A percentile compares a stretch with the other conserved stretches of the same genome.
Conservation (phyloP, 2,797 vertebrate genomes). For the Crocodylus rhombifer region DNA sequence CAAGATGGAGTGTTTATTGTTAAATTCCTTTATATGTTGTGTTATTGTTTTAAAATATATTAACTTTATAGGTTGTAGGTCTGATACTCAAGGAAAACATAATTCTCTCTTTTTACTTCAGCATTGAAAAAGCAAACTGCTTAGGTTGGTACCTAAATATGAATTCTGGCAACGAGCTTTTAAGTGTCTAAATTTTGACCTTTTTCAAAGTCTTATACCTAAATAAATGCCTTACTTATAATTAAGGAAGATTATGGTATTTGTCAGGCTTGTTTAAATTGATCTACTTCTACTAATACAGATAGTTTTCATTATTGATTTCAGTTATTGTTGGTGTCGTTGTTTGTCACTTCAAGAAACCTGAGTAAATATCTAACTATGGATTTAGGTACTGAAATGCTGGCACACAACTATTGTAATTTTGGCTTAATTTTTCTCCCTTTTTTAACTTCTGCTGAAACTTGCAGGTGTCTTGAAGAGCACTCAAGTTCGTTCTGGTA, state of each 20-base stretch:
- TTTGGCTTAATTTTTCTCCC: neutral
- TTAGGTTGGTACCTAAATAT: neutral
- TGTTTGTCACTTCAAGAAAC: neutral
- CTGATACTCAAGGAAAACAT: neutral
- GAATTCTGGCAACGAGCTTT: neutral
- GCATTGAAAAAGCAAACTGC: neutral
- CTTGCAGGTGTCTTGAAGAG: neutral
- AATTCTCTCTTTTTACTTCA: neutral
- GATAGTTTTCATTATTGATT: neutral
- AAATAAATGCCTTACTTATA: neutral
- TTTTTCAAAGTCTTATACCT: neutral
- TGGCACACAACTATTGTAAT: neutral
- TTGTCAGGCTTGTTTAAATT: neutral
- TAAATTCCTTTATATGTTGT: neutral
- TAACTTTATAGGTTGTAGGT: neutral
- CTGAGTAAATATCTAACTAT: neutral
- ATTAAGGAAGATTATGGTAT: neutral
- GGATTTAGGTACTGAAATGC: neutral
- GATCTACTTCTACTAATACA: neutral
- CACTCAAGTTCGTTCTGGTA: neutral
- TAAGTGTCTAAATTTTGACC: neutral
- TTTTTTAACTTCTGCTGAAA: neutral
- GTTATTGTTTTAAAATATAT: neutral
- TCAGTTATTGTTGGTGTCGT: neutral
- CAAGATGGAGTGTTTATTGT: neutral